phyloP scores from a whole-genome alignment of 2,113 vertebrate species.

The Uria lomvia region DNA sequence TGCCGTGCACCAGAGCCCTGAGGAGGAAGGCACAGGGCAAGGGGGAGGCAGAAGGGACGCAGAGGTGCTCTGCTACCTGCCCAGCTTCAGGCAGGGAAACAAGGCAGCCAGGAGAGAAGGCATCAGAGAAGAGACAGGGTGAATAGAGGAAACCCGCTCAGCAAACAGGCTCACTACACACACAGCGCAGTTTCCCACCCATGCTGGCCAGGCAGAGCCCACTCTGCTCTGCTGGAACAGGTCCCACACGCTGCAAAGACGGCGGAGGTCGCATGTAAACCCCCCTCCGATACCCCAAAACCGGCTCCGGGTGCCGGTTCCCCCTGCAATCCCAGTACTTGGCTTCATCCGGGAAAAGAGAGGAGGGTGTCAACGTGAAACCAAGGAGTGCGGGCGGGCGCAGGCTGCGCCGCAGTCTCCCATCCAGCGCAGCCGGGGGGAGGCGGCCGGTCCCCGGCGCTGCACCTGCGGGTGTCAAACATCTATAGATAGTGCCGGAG shows the following conservation, averaged over 20 bases:
- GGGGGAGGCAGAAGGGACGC: not conserved
- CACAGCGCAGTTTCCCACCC: rapidly evolving
- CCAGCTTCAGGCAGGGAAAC: not conserved
- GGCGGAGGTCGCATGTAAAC: rapidly evolving
- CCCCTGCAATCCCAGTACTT: rapidly evolving
- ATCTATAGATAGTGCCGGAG: not conserved
- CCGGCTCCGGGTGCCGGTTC: rapidly evolving
- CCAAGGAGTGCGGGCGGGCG: not conserved
- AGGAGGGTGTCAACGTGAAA: constrained; percentile 60
- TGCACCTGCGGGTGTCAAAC: constrained; percentile 46
- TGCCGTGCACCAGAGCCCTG: not conserved
- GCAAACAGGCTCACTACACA: rapidly evolving
- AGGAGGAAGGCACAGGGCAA: not conserved
- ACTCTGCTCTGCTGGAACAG: rapidly evolving
- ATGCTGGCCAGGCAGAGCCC: rapidly evolving
- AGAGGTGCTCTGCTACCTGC: not conserved
- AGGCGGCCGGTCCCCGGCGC: not conserved
- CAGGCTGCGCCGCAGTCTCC: not conserved
- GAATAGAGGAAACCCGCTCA: not conserved
- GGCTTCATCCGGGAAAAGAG: not conserved
- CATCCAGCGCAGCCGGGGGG: not conserved
- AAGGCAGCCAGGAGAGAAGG: not conserved
- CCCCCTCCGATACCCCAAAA: not conserved
- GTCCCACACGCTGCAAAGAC: rapidly evolving
- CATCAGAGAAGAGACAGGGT: not conserved